A percentile compares a stretch with the other conserved stretches of the same genome.
Evolutionary conservation across 2,797 vertebrate genomes (phyloP).

Genomic region (Hemitrygon akajei): DNA sequence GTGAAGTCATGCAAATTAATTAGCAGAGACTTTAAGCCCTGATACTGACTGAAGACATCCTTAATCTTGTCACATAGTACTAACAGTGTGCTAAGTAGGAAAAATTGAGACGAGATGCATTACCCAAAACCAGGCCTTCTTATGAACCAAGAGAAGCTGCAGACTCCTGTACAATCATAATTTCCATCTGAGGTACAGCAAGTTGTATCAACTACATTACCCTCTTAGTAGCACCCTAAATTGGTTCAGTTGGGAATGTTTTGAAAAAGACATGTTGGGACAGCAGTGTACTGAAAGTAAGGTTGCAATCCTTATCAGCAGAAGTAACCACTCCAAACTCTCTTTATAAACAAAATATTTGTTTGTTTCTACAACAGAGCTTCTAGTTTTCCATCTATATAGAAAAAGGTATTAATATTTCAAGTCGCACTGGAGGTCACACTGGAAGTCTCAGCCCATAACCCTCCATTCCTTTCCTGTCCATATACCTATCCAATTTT

Average conservation of each 20-base stretch:
- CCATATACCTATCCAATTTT: no score
- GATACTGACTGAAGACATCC: not conserved
- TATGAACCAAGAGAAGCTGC: not conserved
- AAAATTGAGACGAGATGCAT: not conserved
- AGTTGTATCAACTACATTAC: not conserved
- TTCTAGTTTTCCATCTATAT: not conserved
- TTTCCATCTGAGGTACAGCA: not conserved
- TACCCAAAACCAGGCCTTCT: not conserved
- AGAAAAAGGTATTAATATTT: not conserved
- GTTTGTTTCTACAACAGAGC: not conserved
- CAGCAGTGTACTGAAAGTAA: not conserved
- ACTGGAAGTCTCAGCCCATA: no score
- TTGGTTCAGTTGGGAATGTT: not conserved
- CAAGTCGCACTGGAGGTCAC: not conserved
- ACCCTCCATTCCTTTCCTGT: no score
- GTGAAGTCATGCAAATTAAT: not conserved
- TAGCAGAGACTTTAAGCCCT: not conserved
- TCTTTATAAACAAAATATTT: not conserved
- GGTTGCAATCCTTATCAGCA: not conserved
- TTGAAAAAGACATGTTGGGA: not conserved
- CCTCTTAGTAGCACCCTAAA: not conserved
- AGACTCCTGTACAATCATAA: not conserved
- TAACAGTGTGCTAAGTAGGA: not conserved
- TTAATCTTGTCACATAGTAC: not conserved
- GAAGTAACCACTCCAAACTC: no score